phyloP scores from a whole-genome alignment of 2,888 invertebrate genomes.

The Fissipunctia ypsillon region DNA sequence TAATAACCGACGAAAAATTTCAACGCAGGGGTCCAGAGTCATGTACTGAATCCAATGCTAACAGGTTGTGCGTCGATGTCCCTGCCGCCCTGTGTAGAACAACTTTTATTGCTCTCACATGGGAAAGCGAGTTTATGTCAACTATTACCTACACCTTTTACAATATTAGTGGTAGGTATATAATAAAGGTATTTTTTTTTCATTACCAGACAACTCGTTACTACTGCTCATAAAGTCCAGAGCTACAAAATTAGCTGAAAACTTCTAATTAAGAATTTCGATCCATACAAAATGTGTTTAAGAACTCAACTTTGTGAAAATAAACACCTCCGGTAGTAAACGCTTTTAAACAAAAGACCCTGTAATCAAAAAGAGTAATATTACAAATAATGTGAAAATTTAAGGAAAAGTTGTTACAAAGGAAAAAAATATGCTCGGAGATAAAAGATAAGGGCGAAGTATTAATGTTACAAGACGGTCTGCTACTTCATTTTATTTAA shows the following conservation, averaged over 20 bases:
- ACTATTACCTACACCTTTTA: background rate
- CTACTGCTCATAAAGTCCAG: conserved; percentile 23
- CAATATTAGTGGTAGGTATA: background rate
- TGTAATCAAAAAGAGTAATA: conserved; percentile 59
- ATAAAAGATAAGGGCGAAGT: conserved; percentile 40
- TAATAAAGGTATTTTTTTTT: background rate
- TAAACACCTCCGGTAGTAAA: conserved; percentile 42
- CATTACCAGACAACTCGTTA: background rate
- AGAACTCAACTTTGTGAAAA: conserved; percentile 52
- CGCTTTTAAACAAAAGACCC: conserved; percentile 43
- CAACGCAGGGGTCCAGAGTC: no score
- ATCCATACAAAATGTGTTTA: conserved; percentile 43
- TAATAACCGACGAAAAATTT: no score
- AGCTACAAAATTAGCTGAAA: conserved; percentile 30
- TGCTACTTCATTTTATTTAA: conserved; percentile 11
- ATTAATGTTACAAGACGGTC: conserved; percentile 16
- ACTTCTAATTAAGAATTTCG: conserved; percentile 36
- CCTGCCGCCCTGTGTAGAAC: no score
- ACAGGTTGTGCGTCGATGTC: no score
- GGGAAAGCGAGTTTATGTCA: background rate
- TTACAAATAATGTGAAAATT: conserved; percentile 63
- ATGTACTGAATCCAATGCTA: no score
- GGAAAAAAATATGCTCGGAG: conserved; percentile 53
- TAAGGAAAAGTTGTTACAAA: conserved; percentile 43
- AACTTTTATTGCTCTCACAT: background rate